Base-by-base conservation (phyloP, 2,113 vertebrate species). In the Chaetura pelagica region DNA sequence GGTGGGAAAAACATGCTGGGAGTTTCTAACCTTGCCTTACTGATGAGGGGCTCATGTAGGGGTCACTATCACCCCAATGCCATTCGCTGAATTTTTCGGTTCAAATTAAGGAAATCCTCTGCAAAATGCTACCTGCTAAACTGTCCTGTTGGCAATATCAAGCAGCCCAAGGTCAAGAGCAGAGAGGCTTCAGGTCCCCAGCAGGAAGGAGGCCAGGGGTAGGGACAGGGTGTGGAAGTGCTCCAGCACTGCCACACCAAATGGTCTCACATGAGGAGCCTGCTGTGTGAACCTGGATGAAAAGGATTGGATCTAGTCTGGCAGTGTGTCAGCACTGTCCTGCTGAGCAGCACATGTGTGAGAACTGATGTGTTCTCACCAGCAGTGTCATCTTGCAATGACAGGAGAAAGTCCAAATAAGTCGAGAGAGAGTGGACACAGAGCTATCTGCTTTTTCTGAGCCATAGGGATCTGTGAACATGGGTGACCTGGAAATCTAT, bases 271-370 rank as follows among this genome's bases (percentile, higher is more conserved):
- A 4, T 1, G 2, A 62, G n/a, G 35, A 83, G n/a, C 16, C 75
- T 79, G 62, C 24, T 76, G 49, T 38, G 54, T 83, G 40, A 88
- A 13, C 54, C 35, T 66, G 76, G 15, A 9, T 3, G 1, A 5
- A 26, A 57, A 48, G 49, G 44, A 40, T n/a, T 26, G 7, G 20
- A 66, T 61, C 40, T 34, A 3, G 17, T 34, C 49, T 18, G 20
- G 62, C 67, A 76, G 62, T 44, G 21, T 0, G 4, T 63, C 49
- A 26, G 40, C 44, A 40, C 44, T 27, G 78, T 35, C 58, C 58
- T 19, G 1, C 2, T 0, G 75, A 62, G 40, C 57, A 88, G 23
- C 2, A 0, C 14, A 26, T 3, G 0, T 12, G 5, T 66, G 35
- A 49, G 59, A 73, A 66, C 6, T 1, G 0, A 18, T 62, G 51